Conservation (phyloP, 2,888 invertebrate species). For the Scrobipalpa atriplicella region DNA sequence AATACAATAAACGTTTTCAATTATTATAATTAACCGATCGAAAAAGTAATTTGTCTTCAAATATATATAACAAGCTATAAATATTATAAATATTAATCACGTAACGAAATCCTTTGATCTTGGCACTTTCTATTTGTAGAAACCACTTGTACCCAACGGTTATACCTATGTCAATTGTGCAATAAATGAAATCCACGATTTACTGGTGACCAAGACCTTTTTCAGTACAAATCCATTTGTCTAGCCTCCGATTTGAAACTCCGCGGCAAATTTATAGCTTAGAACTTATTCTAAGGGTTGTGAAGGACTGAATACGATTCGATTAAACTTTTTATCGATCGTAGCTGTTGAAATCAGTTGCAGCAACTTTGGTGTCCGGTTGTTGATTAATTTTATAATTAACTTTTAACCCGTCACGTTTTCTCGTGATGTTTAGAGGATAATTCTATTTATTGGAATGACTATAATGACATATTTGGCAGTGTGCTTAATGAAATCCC, state of each 20-base stretch:
- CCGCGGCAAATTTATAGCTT: conserved; percentile 2
- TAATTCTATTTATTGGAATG: too few species aligned
- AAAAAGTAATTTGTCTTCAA: too few species aligned
- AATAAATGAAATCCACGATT: not conserved
- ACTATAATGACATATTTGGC: too few species aligned
- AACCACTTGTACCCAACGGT: too few species aligned
- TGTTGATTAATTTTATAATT: not conserved
- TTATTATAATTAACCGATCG: too few species aligned
- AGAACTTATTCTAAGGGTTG: conserved; percentile 4
- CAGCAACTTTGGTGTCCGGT: not conserved
- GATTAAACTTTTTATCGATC: conserved; percentile 19
- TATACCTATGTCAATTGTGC: not conserved
- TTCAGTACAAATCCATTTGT: conserved; percentile 5
- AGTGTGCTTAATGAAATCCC: too few species aligned
- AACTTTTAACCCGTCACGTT: not conserved
- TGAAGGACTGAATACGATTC: conserved; percentile 7
- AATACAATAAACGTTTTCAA: too few species aligned
- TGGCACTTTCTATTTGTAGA: too few species aligned
- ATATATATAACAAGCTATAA: too few species aligned
- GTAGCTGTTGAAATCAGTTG: not conserved
- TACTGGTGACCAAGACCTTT: not conserved
- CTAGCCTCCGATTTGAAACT: not conserved
- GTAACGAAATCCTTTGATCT: too few species aligned
- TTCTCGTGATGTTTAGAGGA: not conserved
- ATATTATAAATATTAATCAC: too few species aligned